Conservation (phyloP, 2,888 invertebrate genomes). For the Harmothoe impar region DNA sequence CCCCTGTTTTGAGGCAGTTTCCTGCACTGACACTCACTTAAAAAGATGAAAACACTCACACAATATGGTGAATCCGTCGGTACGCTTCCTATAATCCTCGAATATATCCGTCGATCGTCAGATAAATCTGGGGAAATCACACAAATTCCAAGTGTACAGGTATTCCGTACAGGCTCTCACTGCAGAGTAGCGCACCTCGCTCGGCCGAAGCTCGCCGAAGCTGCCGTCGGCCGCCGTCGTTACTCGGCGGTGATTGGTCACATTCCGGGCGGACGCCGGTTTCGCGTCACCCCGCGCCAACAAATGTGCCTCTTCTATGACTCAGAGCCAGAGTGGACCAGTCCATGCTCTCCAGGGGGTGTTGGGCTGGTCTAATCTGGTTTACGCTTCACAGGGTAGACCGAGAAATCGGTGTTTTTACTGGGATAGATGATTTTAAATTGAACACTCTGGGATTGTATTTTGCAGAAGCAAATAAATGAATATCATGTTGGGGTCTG, state of each 20-base stretch:
- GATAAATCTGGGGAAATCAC: slow-evolving; percentile 47
- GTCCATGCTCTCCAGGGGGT: neutral
- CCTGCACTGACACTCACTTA: neutral
- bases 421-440: neutral
- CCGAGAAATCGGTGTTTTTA: neutral
- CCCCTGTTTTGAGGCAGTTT: neutral
- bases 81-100: slow-evolving; percentile 15
- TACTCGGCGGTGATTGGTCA: neutral
- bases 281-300: slow-evolving; percentile 32
- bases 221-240: neutral
- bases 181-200: neutral
- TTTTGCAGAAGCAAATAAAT: neutral
- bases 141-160: slow-evolving; percentile 11
- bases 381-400: neutral
- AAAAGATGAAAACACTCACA: slow-evolving; percentile 41
- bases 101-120: slow-evolving; percentile 11
- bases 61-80: neutral
- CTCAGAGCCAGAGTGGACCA: neutral
- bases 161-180: neutral
- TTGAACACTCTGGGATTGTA: no score
- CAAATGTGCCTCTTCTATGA: neutral
- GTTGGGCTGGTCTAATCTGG: neutral
- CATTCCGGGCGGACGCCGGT: neutral
- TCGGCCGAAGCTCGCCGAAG: neutral
- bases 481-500: neutral